Conservation (phyloP, 1,140 invertebrate species). For the Euwallacea similis region DNA sequence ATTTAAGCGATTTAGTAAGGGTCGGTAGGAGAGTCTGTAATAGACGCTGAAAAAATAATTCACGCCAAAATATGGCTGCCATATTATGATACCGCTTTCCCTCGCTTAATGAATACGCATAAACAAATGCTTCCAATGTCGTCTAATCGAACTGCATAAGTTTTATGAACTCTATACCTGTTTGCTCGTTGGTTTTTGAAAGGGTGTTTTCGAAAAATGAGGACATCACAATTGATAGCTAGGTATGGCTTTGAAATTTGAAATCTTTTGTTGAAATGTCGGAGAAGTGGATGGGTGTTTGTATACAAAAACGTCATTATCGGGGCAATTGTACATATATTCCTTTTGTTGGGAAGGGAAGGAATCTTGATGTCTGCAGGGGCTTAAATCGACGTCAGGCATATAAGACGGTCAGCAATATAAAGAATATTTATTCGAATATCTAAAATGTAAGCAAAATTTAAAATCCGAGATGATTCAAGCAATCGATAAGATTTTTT, state of each 20-base stretch:
- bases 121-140: neutral
- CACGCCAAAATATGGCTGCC: no score
- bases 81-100: neutral
- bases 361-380: neutral
- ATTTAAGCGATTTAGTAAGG: no score
- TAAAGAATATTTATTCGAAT: no score
- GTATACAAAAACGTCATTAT: conserved; percentile 43
- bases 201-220: conserved; percentile 27
- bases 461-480: no score
- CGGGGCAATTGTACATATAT: conserved; percentile 42
- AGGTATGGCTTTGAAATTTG: conserved; percentile 7
- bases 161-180: neutral
- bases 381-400: no score
- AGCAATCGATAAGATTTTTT: no score
- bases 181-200: neutral
- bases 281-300: conserved; percentile 37
- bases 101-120: neutral
- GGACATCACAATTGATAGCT: conserved; percentile 12
- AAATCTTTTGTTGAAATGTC: conserved; percentile 24
- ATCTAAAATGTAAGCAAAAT: no score
- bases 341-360: conserved; percentile 12
- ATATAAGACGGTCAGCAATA: no score
- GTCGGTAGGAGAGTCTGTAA: no score
- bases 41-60: no score
- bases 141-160: conserved; percentile 3